Evolutionary conservation across 2,888 invertebrate species (phyloP).

Genomic region (Diloba caeruleocephala): DNA sequence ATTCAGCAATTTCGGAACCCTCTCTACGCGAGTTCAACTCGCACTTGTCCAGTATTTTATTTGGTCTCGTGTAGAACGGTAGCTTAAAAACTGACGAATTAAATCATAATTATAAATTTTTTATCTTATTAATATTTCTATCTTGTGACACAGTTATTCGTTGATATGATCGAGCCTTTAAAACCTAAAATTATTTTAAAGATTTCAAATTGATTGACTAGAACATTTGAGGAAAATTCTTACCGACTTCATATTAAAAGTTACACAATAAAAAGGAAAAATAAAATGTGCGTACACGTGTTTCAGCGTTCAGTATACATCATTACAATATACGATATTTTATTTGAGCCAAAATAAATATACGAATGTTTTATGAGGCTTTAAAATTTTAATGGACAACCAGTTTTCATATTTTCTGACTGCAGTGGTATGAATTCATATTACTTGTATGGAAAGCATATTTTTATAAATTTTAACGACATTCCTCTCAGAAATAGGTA

Average conservation of each 20-base stretch:
- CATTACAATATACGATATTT: conserved; percentile 53
- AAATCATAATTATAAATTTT: too few relatives aligned
- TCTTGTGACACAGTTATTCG: too few relatives aligned
- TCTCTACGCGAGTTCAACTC: too few relatives aligned
- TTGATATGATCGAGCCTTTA: too few relatives aligned
- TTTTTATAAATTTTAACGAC: conserved; percentile 22
- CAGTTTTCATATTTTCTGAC: conserved; percentile 9
- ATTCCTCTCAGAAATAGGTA: neutral
- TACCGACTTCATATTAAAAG: conserved; percentile 42
- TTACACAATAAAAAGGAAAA: conserved; percentile 4
- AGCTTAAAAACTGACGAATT: too few relatives aligned
- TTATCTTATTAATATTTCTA: too few relatives aligned
- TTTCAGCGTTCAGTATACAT: conserved; percentile 29
- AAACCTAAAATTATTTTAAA: too few relatives aligned
- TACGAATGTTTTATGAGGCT: conserved; percentile 67
- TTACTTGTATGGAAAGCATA: conserved; percentile 3
- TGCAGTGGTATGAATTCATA: conserved; percentile 5
- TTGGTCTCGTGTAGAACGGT: too few relatives aligned
- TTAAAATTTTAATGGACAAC: conserved; percentile 65
- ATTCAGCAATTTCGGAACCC: too few relatives aligned
- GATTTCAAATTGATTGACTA: too few relatives aligned
- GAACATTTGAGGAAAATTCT: conserved; percentile 8
- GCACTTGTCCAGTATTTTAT: too few relatives aligned
- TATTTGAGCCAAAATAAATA: conserved; percentile 61
- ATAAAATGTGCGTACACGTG: conserved; percentile 11